Base-by-base conservation (phyloP, 2,888 invertebrate species). In the Cheilosia urbana region DNA sequence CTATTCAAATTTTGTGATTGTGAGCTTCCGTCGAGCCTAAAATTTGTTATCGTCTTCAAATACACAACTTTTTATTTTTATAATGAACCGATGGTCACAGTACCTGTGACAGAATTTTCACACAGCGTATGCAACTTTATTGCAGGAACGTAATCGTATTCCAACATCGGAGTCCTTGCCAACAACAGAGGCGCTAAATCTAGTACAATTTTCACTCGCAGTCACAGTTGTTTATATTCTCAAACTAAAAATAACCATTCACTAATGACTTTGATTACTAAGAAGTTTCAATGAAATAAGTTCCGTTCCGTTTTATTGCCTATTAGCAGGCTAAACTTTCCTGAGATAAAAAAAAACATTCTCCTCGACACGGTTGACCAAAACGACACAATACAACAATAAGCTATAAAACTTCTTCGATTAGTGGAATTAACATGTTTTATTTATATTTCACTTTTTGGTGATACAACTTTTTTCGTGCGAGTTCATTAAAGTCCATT, bases 351-450 rank as follows among this genome's bases (percentile, higher is more conserved):
- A 37, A 21, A 40, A 34, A 11, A 34, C 34, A 9, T 34, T 60
- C 21, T 60, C 37, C 6, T 21, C 51, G 42, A 13, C 73, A 60
- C 42, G 49, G 40, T 49, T 62, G 60, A 51, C 51, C 13, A 24
- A 40, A 37, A 62, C 30, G 37, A 45, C 55, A 37, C 19, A 17
- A 62, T 15, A 55, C 58, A 49, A 49, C 37, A 42, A n/a, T 2
- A 15, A 15, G 62, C 45, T 42, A 55, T 63, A 63, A 73, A 73
- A 73, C 45, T 63, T 63, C 21, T 55, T 73, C 73, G 73, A 73
- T 73, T 72, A 62, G 51, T 72, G 51, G 62, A 60, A 62, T 72
- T 73, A 63, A 63, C 62, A 63, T 73, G 62, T 30, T 63, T 60
- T 30, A 19, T 34, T 57, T 60, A 21, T 60, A 19, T 60, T 27